Base-by-base conservation (phyloP, 2,888 invertebrate species). In the Clunio marinus region DNA sequence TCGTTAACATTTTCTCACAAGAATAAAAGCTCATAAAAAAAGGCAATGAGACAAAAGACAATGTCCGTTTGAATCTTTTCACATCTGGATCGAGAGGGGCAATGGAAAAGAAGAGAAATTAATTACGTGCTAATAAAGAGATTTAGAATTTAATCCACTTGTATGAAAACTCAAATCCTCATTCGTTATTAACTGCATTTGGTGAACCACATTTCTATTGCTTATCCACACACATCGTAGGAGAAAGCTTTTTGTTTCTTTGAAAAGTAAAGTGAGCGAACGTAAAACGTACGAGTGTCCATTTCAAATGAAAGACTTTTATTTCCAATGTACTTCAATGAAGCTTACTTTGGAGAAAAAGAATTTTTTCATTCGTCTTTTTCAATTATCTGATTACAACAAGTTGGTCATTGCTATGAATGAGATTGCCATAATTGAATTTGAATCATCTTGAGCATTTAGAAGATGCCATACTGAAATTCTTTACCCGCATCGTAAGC, bases 81-180 rank as follows among this genome's bases (percentile, higher is more conserved):
- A 13, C 13, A 24, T 63, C 46, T 13, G 35, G 27, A 55, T 45
- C 13, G 22, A 27, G 13, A 51, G 8, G 15, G 24, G 15, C 13
- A 46, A 45, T 63, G 65, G 24, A 32, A 45, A 66, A 66, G 35
- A 51, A 55, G 55, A 66, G 27, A 66, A 66, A 66, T 66, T 66
- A 66, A 66, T 66, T 66, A 51, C 22, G 46, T 66, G 66, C 66
- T 66, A 66, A 66, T 65, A 65, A 65, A 65, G 37, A 45, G 63
- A 45, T 65, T 65, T 45, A 41, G 28, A 27, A 25, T 66, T 66
- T 66, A 66, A 66, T 66, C 66, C 55, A 55, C 66, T 66, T 55
- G 66, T 63, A 63, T 25, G 63, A 63, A 25, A 57, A 46, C 20
- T 66, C 65, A 66, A 66, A 46, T 46, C 66, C 46, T 32, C 28